These are phyloP conservation scores for Chascanopsetta lugubris DNA, from an alignment of 2,113 vertebrate species.

Conservation along the genomic window DNA sequence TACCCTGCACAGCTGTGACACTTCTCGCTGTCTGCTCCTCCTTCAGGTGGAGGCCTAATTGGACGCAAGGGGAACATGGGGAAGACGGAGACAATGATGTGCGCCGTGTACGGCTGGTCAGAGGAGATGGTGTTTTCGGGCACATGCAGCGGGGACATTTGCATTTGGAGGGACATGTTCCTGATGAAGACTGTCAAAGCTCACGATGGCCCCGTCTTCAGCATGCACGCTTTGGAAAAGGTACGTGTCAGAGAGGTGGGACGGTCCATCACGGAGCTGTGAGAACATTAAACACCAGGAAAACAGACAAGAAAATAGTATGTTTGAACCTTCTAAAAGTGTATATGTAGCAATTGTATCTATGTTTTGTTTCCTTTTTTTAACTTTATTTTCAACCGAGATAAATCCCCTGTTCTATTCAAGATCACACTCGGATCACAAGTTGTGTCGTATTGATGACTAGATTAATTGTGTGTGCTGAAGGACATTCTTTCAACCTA, in stretches of 20 bases:
- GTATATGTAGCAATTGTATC: no score
- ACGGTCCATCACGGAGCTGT: no score
- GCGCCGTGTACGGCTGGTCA: constrained; percentile 95
- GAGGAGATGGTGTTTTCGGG: constrained; percentile 98
- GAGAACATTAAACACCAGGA: no score
- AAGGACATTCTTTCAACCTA: no score
- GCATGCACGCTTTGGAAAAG: constrained; percentile 97
- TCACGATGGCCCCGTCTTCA: constrained; percentile 97
- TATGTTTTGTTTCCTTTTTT: no score
- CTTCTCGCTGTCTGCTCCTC: constrained; percentile 24
- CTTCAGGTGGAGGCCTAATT: constrained; percentile 93
- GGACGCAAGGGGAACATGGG: constrained; percentile 93
- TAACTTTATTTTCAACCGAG: no score
- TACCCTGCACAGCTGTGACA: constrained; percentile 29
- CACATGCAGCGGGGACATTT: constrained; percentile 94
- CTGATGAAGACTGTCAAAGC: constrained; percentile 97
- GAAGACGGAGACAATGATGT: constrained; percentile 97
- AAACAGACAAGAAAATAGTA: not conserved
- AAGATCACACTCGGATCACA: no score
- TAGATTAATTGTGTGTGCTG: no score
- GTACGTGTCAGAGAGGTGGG: constrained; percentile 65
- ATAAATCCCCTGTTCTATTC: no score
- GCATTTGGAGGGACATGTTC: constrained; percentile 97
- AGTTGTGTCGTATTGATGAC: no score
- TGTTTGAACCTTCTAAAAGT: no score